Evolutionary conservation across 2,888 invertebrate genomes (phyloP), one percentile per base, ranked within the genome.

Genomic region (Callosobruchus maculatus): DNA sequence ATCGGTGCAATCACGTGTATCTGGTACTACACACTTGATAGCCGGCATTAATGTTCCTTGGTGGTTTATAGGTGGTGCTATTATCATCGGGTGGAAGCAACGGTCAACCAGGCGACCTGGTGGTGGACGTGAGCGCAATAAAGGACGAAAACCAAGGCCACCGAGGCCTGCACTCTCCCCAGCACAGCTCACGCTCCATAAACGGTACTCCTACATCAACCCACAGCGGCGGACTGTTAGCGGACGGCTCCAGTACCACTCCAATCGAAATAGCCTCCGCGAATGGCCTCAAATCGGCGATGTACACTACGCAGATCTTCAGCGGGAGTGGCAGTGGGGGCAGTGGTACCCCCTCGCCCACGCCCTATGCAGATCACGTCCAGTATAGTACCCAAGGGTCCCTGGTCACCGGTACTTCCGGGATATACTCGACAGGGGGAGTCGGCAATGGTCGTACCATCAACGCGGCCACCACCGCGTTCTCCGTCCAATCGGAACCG

Each of bases 261-360:
- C 87, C 87, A 74, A 87, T 89, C 75, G 89, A 89, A 81, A 86
- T 88, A 80, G 88, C 89, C 81, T 84, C 88, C 77, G 85, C 88
- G 82, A 88, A 86, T 85, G 87, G 88, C 80, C 85, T 88, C 83
- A 88, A 88, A 81, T 85, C 91, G 78, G 89, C 91, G 78, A 91
- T 91, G 91, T 92, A 92, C 86, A 90, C 91, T 79, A 90, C 91
- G 82, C 92, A 92, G 87, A 92, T 92, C 88, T 92, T 92, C 86
- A 90, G 91, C 86, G 89, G 91, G 80, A 91, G 91, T 88, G 85
- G 86, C 73, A 86, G 87, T 78, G 84, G 86, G 77, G 87, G 86
- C 72, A 87, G 87, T 78, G 92, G 92, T 82, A 91, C 92, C 73
- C 92, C 92, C 76, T 92, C 92, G 79, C 92, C 92, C 69, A 91